Evolutionary conservation across 2,113 vertebrate species (phyloP), one percentile per base, ranked within the genome.

Genomic region (Coturnix japonica): DNA sequence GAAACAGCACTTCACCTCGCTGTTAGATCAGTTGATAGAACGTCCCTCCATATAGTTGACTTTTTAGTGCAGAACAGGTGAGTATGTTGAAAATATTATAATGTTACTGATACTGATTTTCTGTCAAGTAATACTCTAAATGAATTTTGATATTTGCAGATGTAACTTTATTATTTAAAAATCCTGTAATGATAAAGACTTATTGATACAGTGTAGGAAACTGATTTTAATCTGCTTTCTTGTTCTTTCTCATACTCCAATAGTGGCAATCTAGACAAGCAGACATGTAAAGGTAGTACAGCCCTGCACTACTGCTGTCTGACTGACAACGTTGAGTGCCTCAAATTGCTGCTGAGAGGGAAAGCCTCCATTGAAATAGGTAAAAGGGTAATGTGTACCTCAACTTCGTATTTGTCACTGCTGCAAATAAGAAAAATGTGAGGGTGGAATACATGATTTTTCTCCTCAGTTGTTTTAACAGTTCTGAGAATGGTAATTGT

Each of bases 291-390:
- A 95, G 99, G 99, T 59, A 99, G 98, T 97, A 99, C 99, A 0
- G 99, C 99, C 26, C 97, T 99, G 87, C 99, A 99, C 81, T 99
- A 99, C 93, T 99, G 99, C 98, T 99, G 99, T 85, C 97, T 99
- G 96, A 99, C 98, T 0, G 98, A 99, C 97, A 99, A 99, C 37
- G 98, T 98, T 7, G 99, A 99, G 96, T 99, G 99, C 97, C 98
- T 99, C 56, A 99, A 99, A 85, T 98, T 99, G 85, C 98, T 99
- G 59, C 98, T 99, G 65, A 97, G 99, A 75, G 99, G 99, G 9
- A 98, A 98, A 85, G 99, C 99, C 44, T 98, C 99, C 31, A 98
- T 98, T 37, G 97, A 97, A 97, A 99, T 98, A 90, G 98, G 99
- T 99, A 97, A 98, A 98, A 49, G 77, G 70, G 66, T 74, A 89